Conservation (phyloP, 2,888 invertebrate genomes). For the Punctoribates punctum region DNA sequence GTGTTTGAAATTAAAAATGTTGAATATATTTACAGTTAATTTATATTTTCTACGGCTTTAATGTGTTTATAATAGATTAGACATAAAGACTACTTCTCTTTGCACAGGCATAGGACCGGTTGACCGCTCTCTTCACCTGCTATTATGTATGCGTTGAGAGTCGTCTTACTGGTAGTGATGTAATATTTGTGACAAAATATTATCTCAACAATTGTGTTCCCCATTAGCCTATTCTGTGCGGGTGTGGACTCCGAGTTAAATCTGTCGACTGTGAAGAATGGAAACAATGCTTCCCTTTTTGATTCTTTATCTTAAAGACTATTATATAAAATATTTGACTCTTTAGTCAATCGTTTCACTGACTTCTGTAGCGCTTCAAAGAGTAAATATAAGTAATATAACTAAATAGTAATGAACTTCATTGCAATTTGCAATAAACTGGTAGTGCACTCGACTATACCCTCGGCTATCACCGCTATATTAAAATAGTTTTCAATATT, state of each 20-base stretch:
- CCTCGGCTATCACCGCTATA: constrained; percentile 3
- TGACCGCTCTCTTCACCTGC: constrained; percentile 23
- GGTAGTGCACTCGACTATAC: constrained; percentile 16
- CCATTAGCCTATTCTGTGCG: background rate
- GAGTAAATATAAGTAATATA: background rate
- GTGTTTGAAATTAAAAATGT: background rate
- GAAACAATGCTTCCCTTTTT: constrained; percentile 5
- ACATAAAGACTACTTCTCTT: background rate
- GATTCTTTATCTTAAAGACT: background rate
- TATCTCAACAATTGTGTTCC: background rate
- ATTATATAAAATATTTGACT: constrained; percentile 20
- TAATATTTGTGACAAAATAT: constrained; percentile 17
- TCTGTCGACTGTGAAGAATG: constrained; percentile 28
- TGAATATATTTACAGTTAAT: background rate
- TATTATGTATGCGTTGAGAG: background rate
- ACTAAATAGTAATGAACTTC: constrained; percentile 16
- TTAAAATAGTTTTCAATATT: background rate
- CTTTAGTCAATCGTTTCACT: constrained; percentile 13
- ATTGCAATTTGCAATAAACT: background rate
- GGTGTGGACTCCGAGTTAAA: constrained; percentile 16
- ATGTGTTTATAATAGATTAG: background rate
- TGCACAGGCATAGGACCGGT: background rate
- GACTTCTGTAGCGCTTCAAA: constrained; percentile 25
- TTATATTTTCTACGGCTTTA: background rate
- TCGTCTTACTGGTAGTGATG: background rate